These are phyloP conservation scores for Amphilophus citrinellus DNA, from an alignment of 2,113 vertebrate species.

Conservation along the genomic window DNA sequence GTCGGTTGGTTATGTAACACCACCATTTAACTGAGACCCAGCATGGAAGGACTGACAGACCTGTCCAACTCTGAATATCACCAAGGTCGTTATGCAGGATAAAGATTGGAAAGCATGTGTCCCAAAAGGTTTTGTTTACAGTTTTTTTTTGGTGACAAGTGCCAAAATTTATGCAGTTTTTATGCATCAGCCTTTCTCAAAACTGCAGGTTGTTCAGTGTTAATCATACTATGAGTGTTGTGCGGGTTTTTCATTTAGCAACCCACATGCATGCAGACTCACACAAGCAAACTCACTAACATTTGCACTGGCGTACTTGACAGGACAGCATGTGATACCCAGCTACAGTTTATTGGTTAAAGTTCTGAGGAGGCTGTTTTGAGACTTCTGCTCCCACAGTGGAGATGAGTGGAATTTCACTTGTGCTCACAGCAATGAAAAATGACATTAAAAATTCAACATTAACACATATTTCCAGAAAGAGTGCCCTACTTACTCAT, in stretches of 20 bases:
- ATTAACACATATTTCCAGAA: not conserved
- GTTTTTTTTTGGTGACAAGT: not conserved
- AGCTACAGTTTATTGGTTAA: not conserved
- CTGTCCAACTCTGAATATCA: slow-evolving; percentile 16
- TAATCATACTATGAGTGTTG: not conserved
- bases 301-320: not conserved
- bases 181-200: not conserved
- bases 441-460: slow-evolving; percentile 6
- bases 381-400: not conserved
- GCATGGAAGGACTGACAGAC: slow-evolving; percentile 26
- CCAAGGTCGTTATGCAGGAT: not conserved
- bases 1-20: slow-evolving; percentile 44
- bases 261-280: slow-evolving; percentile 1
- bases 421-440: slow-evolving; percentile 2
- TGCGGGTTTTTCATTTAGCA: not conserved
- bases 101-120: not conserved
- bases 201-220: not conserved
- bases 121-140: not conserved
- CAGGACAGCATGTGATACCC: not conserved
- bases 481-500: slow-evolving; percentile 2
- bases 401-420: not conserved
- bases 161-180: not conserved
- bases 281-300: not conserved
- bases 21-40: slow-evolving; percentile 4
- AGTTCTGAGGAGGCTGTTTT: not conserved